Conservation (phyloP, 2,888 invertebrate genomes). For the Drosophila recens region DNA sequence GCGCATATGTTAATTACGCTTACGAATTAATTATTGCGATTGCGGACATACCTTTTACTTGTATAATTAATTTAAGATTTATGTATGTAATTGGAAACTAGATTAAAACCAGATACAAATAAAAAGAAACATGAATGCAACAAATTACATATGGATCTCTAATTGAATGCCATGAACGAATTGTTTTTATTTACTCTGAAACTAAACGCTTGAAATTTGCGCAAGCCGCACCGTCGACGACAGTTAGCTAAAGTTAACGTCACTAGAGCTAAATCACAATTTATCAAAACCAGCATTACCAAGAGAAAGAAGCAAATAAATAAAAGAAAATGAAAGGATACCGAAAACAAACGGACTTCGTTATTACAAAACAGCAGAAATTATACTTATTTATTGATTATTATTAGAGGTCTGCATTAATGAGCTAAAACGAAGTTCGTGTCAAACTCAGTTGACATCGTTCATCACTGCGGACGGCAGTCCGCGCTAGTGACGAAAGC, state of each 20-base stretch:
- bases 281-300: background rate
- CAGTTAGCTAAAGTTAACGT: too few species aligned
- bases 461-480: too few species aligned
- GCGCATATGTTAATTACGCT: conserved; percentile 58
- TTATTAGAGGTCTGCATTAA: background rate
- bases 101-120: conserved; percentile 55
- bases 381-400: background rate
- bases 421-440: too few species aligned
- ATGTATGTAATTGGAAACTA: conserved; percentile 63
- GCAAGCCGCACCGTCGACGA: background rate
- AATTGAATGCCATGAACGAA: conserved; percentile 28
- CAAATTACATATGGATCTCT: conserved; percentile 17
- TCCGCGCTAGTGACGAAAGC: too few species aligned
- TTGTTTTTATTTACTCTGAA: background rate
- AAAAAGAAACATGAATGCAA: conserved; percentile 49
- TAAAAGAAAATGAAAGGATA: background rate
- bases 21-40: conserved; percentile 53
- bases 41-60: conserved; percentile 56
- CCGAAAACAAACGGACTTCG: too few species aligned
- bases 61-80: conserved; percentile 56
- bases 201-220: background rate
- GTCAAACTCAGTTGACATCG: too few species aligned
- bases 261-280: background rate
- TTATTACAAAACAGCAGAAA: background rate
- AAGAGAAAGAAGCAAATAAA: background rate